phyloP scores from a whole-genome alignment of 2,888 invertebrate species.

The Anthophora plumipes region DNA sequence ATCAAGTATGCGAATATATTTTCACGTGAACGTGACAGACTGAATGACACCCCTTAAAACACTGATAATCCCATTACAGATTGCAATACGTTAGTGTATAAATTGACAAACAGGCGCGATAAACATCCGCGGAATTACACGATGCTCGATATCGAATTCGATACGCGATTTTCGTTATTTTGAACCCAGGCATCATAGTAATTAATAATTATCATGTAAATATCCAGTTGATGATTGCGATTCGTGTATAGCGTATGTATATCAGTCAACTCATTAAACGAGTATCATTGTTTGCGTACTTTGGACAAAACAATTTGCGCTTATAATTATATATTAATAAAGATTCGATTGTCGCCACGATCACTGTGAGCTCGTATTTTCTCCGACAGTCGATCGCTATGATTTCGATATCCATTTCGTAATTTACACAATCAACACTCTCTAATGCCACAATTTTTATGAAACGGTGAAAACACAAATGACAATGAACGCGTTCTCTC shows the following conservation, averaged over 20 bases:
- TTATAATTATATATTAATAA: slow-evolving; percentile 1
- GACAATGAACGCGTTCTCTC: no score
- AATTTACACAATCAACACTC: no score
- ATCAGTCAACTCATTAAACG: slow-evolving; percentile 27
- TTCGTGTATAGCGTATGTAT: not conserved
- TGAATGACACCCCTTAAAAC: no score
- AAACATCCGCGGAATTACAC: not conserved
- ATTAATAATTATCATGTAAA: slow-evolving; percentile 31
- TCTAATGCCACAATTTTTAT: no score
- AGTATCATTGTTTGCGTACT: slow-evolving; percentile 10
- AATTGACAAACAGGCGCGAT: not conserved
- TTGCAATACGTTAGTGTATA: no score
- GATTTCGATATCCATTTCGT: slow-evolving; percentile 1
- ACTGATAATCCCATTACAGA: no score
- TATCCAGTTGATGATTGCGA: slow-evolving; percentile 4
- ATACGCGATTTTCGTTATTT: slow-evolving; percentile 11
- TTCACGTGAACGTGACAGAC: no score
- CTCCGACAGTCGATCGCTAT: not conserved
- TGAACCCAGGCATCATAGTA: not conserved
- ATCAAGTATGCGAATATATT: no score
- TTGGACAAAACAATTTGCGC: slow-evolving; percentile 11
- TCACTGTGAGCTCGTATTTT: not conserved
- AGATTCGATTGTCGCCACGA: not conserved
- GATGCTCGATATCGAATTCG: not conserved
- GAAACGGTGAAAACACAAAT: no score